Evolutionary conservation across 1,140 invertebrate genomes (phyloP).

Genomic region (Oreohelix idahoensis): DNA sequence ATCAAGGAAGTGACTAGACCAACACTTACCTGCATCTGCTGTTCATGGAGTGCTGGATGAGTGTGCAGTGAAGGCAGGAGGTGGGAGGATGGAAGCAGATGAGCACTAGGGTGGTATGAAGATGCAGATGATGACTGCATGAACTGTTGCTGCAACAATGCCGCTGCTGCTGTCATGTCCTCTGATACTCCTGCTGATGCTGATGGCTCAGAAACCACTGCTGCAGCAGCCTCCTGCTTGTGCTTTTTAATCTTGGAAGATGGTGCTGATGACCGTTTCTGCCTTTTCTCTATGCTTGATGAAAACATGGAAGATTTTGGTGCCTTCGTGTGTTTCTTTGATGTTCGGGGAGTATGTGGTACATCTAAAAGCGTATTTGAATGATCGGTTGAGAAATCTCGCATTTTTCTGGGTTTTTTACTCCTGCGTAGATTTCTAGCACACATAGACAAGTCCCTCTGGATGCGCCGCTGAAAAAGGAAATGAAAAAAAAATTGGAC

Average conservation of each 20-base stretch:
- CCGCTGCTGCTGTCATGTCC: constrained; percentile 29
- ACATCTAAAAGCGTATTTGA: constrained; percentile 20
- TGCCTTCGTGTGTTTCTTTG: not conserved
- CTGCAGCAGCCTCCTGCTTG: constrained; percentile 19
- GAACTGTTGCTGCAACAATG: constrained; percentile 29
- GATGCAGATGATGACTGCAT: constrained; percentile 21
- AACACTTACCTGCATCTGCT: constrained; percentile 37
- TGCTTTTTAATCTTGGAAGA: constrained; percentile 7
- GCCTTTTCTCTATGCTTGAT: constrained; percentile 22
- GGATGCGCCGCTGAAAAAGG: constrained; percentile 42
- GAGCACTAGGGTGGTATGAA: constrained; percentile 30
- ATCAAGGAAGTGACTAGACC: too few relatives aligned
- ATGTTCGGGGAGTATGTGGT: not conserved
- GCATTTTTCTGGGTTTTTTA: constrained; percentile 40
- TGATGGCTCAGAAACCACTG: constrained; percentile 14
- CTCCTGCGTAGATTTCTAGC: constrained; percentile 46
- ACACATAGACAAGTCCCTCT: constrained; percentile 51
- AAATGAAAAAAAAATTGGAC: too few relatives aligned
- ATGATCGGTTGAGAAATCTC: constrained; percentile 6
- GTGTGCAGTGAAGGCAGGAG: constrained; percentile 35
- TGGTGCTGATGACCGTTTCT: not conserved
- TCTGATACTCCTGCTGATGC: not conserved
- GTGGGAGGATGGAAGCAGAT: constrained; percentile 36
- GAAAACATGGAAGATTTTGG: constrained; percentile 8
- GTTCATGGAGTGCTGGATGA: constrained; percentile 34